Percentiles rank a stretch among this genome's conserved stretches.
Evolutionary conservation across 2,888 invertebrate genomes (phyloP).

Genomic region (Lasioglossum figueresi): DNA sequence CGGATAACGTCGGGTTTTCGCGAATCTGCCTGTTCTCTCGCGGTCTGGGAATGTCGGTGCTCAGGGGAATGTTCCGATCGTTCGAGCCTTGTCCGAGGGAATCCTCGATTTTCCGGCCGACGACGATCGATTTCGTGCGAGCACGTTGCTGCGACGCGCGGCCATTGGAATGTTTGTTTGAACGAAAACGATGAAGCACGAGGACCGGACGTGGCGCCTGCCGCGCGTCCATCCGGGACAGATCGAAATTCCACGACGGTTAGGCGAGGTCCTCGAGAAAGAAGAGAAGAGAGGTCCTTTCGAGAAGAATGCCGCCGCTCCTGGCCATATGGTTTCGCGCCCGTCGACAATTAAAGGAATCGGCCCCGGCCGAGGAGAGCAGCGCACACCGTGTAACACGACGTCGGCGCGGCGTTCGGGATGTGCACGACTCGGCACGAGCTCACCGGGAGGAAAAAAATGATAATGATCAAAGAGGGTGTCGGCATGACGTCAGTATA

Average conservation of each 20-base stretch:
- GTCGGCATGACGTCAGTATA: constrained; percentile 69
- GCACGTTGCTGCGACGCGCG: not conserved
- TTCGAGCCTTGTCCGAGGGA: constrained; percentile 1
- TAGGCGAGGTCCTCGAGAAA: not conserved
- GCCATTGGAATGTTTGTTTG: constrained; percentile 37
- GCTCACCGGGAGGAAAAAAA: constrained; percentile 57
- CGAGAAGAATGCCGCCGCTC: not conserved
- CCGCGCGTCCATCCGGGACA: not conserved
- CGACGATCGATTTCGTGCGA: constrained; percentile 5
- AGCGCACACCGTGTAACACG: constrained; percentile 17
- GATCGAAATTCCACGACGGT: constrained; percentile 2
- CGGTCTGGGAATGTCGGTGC: constrained; percentile 56
- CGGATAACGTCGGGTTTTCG: constrained; percentile 57
- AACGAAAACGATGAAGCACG: constrained; percentile 3
- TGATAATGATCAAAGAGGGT: constrained; percentile 75
- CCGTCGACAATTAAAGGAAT: constrained; percentile 52
- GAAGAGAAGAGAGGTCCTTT: not conserved
- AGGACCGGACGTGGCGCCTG: not conserved
- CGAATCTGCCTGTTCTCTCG: constrained; percentile 30
- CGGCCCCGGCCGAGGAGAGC: constrained; percentile 14
- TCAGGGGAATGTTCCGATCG: constrained; percentile 48
- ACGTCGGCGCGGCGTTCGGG: constrained; percentile 14
- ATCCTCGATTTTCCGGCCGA: not conserved
- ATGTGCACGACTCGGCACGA: constrained; percentile 48
- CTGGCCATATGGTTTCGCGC: constrained; percentile 9